Conservation (phyloP, 1,140 invertebrate genomes). For the Leptonema lineaticorne region DNA sequence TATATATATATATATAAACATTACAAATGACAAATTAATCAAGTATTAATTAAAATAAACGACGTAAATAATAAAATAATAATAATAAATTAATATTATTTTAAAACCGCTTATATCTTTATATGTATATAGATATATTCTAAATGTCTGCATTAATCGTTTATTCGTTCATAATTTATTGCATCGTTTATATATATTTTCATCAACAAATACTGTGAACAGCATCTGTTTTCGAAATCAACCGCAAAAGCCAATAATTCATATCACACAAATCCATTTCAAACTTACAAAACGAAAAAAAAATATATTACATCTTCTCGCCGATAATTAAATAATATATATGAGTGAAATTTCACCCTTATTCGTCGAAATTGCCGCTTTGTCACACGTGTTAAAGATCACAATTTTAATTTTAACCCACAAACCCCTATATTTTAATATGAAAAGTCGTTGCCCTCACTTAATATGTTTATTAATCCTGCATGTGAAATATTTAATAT, state of each 20-base stretch:
- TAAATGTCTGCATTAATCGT: background rate
- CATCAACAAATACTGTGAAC: background rate
- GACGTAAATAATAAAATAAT: no score
- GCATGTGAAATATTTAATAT: no score
- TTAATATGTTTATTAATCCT: background rate
- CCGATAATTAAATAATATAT: background rate
- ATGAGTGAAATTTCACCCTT: background rate
- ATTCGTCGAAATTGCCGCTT: background rate
- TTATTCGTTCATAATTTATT: background rate
- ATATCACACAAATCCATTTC: background rate
- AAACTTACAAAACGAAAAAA: background rate
- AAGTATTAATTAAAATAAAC: no score
- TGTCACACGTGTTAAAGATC: background rate
- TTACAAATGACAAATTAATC: no score
- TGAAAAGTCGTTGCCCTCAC: slow-evolving; percentile 11
- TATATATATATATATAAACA: no score
- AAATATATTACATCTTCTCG: background rate
- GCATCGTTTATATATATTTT: background rate
- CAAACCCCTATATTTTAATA: background rate
- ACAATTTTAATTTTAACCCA: background rate
- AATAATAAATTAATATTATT: no score
- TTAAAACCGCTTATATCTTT: no score
- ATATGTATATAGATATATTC: no score
- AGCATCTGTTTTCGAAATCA: slow-evolving; percentile 19
- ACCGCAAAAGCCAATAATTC: background rate